phyloP scores from a whole-genome alignment of 2,888 invertebrate genomes.

The Furcula furcula region DNA sequence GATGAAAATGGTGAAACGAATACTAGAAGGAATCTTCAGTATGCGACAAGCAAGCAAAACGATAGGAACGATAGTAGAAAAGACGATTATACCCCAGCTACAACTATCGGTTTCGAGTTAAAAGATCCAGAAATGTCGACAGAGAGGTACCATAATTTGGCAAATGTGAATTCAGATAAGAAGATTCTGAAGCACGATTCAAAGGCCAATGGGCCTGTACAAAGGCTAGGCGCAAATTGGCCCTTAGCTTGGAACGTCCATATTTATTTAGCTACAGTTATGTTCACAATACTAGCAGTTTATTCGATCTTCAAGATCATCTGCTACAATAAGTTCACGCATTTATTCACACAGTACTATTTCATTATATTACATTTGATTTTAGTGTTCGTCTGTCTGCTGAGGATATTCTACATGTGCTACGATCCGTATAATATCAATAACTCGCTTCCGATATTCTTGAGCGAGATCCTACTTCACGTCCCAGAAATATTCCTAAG shows the following conservation, averaged over 20 bases:
- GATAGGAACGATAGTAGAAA: constrained; percentile 64
- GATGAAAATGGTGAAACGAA: constrained; percentile 78
- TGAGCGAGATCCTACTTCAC: constrained; percentile 91
- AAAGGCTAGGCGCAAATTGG: constrained; percentile 84
- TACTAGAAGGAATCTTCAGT: constrained; percentile 74
- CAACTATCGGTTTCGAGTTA: constrained; percentile 71
- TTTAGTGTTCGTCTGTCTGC: constrained; percentile 89
- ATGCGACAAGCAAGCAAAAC: constrained; percentile 66
- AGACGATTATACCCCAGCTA: constrained; percentile 67
- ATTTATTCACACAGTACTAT: constrained; percentile 93
- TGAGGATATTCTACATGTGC: constrained; percentile 93
- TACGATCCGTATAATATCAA: constrained; percentile 96
- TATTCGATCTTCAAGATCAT: constrained; percentile 93
- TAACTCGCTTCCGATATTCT: constrained; percentile 87
- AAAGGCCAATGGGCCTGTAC: constrained; percentile 62
- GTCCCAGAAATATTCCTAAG: constrained; percentile 93
- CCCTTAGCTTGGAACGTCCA: constrained; percentile 95
- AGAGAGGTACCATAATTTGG: constrained; percentile 81
- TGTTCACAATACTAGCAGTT: constrained; percentile 91
- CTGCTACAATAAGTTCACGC: constrained; percentile 92
- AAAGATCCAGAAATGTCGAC: constrained; percentile 78
- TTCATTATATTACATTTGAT: constrained; percentile 93
- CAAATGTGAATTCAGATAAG: constrained; percentile 81
- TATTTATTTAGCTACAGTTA: constrained; percentile 92
- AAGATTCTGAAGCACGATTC: constrained; percentile 67